phyloP scores from a whole-genome alignment of 2,888 invertebrate genomes.

The Pandemis heparana region DNA sequence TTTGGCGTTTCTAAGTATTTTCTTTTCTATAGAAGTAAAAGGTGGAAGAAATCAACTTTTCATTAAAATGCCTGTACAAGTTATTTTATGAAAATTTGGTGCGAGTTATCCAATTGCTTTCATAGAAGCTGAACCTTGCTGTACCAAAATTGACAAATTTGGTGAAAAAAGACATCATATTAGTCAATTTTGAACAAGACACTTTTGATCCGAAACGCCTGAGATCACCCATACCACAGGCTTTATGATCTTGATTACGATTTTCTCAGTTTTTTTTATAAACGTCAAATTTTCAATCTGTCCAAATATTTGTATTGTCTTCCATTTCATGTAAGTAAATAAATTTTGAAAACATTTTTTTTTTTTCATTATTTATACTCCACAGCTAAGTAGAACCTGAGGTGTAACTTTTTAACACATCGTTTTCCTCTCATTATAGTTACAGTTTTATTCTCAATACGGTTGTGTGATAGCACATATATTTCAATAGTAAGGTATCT shows the following conservation, averaged over 20 bases:
- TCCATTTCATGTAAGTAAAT: not conserved
- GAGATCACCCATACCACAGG: not conserved
- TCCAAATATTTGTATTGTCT: not conserved
- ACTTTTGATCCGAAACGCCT: not conserved
- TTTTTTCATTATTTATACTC: not conserved
- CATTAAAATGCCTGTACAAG: not conserved
- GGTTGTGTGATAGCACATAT: too few relatives aligned
- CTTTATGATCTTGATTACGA: not conserved
- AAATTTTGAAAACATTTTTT: not conserved
- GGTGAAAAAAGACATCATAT: not conserved
- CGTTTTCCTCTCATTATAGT: too few relatives aligned
- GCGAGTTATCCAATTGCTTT: not conserved
- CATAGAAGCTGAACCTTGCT: not conserved
- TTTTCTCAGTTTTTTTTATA: not conserved
- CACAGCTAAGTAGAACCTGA: too few relatives aligned
- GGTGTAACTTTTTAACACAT: too few relatives aligned
- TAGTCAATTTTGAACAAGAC: not conserved
- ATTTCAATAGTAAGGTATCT: too few relatives aligned
- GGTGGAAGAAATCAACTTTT: not conserved
- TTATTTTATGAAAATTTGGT: not conserved
- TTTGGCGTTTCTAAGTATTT: conserved; percentile 1
- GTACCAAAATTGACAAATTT: not conserved
- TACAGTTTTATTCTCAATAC: too few relatives aligned
- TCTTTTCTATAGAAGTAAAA: not conserved
- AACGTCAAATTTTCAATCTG: not conserved